phyloP scores from a whole-genome alignment of 2,797 vertebrate genomes.

The Manis crassicaudata region DNA sequence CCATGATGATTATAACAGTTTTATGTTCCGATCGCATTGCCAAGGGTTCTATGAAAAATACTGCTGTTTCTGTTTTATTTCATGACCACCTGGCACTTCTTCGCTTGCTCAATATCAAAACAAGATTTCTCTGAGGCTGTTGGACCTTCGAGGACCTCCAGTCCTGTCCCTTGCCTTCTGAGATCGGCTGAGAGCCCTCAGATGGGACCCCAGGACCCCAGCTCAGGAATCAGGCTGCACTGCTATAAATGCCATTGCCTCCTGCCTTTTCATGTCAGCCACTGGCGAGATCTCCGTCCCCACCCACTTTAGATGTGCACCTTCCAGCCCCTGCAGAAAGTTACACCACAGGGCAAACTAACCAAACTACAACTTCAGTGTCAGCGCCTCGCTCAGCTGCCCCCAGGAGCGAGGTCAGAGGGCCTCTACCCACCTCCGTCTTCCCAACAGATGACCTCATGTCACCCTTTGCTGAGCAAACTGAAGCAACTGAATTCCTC shows the following conservation, averaged over 20 bases:
- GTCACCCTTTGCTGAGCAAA: neutral
- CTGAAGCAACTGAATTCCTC: neutral
- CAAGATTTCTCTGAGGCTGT: neutral
- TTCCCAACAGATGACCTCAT: neutral
- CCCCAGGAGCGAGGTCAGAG: neutral
- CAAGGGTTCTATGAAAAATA: neutral
- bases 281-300: neutral
- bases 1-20: neutral
- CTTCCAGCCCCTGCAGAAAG: neutral
- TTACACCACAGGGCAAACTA: rapidly evolving
- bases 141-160: neutral
- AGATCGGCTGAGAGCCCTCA: neutral
- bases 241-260: neutral
- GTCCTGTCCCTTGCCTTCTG: neutral
- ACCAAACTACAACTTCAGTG: rapidly evolving
- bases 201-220: neutral
- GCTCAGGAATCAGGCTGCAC: neutral
- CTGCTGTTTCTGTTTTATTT: neutral
- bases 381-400: neutral
- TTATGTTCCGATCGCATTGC: neutral
- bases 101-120: neutral
- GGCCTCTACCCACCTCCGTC: neutral
- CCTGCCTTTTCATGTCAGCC: neutral
- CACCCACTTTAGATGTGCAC: rapidly evolving
- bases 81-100: neutral